Evolutionary conservation across 2,888 invertebrate species (phyloP), one percentile per base, ranked within the genome.

Genomic region (Ormyrus pomaceus): DNA sequence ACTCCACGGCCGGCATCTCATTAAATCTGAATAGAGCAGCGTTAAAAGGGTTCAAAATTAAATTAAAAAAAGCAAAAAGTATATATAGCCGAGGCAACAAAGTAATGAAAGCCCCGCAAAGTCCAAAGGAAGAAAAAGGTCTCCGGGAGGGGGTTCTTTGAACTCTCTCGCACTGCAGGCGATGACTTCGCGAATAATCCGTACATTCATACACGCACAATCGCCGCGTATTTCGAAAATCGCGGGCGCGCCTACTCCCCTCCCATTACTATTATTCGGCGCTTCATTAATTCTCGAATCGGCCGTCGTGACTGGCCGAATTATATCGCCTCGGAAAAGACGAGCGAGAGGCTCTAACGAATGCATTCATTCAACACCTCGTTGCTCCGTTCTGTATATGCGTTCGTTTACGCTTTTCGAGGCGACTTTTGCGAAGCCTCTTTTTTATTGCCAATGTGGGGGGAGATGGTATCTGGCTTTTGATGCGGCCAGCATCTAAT

Each of bases 221-320:
- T 9, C n/a, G 34, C 19, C 77, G 56, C 19, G 55, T 34, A 70
- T 70, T 59, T 61, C 19, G 66, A 66, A 75, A 76, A 80, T 71
- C 71, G 65, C 72, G 61, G 8, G 10, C n/a, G 46, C 46, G 11
- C 55, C 68, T 68, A 62, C 56, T 46, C 34, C 46, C 46, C 13
- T 53, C 9, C n/a, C 45, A 45, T 19, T 69, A 56, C 68, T 73
- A 73, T 73, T 70, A 80, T 81, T 70, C 56, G 80, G 56, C 13
- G 78, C 62, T 71, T 78, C 78, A 78, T 81, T 78, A 81, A 81
- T 81, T 72, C 73, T 71, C 19, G 69, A 45, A 69, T 53, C 56
- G 19, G 19, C 50, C 61, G 48, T 46, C 77, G 61, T 77, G 75
- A 75, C 75, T 73, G 56, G 53, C 65, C 59, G 50, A 65, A 77